phyloP scores from a whole-genome alignment of 2,113 vertebrate genomes.

The Rhineura floridana region DNA sequence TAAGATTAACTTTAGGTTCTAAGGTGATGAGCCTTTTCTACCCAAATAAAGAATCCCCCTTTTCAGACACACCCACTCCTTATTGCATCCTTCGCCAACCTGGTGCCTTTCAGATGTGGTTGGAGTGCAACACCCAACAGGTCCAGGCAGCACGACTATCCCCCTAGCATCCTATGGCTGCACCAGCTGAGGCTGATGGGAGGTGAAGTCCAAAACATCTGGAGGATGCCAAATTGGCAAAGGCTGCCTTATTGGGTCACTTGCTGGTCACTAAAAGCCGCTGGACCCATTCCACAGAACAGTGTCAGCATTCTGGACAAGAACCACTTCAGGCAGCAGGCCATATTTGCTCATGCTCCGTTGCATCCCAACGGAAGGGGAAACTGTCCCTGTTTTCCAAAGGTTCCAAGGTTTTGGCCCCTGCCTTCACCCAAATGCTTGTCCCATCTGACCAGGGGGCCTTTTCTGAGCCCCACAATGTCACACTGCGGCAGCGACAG shows the following conservation, averaged over 20 bases:
- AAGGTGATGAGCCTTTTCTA: too few species aligned
- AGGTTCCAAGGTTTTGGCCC: not conserved
- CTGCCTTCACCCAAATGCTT: not conserved
- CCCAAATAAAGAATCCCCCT: not conserved
- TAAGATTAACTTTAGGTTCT: too few species aligned
- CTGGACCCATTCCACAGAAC: not conserved
- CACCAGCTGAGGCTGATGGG: too few species aligned
- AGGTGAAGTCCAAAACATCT: too few species aligned
- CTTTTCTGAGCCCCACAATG: not conserved
- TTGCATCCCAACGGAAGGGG: not conserved
- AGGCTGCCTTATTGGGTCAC: not conserved
- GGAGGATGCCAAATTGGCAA: too few species aligned
- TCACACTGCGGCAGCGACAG: not conserved
- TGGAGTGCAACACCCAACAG: too few species aligned
- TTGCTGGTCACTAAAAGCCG: not conserved
- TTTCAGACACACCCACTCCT: not conserved
- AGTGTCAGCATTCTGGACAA: not conserved
- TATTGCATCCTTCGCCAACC: too few species aligned
- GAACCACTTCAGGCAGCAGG: not conserved
- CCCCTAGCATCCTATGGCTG: too few species aligned
- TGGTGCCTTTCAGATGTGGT: too few species aligned
- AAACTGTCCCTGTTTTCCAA: not conserved
- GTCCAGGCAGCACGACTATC: too few species aligned
- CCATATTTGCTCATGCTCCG: not conserved
- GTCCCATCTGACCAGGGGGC: not conserved